Conservation (phyloP, 2,113 vertebrate genomes). For the Anser cygnoides region DNA sequence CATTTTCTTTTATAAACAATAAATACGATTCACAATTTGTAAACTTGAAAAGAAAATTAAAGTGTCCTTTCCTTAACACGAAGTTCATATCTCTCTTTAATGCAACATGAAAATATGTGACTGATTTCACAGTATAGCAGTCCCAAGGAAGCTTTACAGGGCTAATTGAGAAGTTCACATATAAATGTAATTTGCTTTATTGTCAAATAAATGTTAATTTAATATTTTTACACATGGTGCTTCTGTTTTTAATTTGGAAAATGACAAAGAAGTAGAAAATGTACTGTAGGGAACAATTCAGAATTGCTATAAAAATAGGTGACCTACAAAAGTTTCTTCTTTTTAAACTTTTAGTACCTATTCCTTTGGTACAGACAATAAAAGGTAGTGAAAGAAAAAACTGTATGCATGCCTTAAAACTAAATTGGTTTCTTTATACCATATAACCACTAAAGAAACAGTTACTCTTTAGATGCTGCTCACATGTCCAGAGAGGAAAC, state of each 20-base stretch:
- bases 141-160: conserved; percentile 50
- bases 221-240: conserved; percentile 59
- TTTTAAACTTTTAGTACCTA: conserved; percentile 22
- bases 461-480: neutral
- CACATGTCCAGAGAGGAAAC: neutral
- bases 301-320: conserved; percentile 16
- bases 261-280: conserved; percentile 54
- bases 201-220: conserved; percentile 76
- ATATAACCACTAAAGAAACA: neutral
- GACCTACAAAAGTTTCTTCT: conserved; percentile 47
- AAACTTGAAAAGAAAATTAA: conserved; percentile 7
- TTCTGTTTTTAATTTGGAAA: conserved; percentile 72
- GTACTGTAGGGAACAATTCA: conserved; percentile 28
- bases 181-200: conserved; percentile 70
- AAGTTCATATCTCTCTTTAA: conserved; percentile 1
- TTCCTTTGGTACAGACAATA: conserved; percentile 33
- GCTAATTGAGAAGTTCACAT: conserved; percentile 71
- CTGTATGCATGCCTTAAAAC: neutral
- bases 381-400: conserved; percentile 27
- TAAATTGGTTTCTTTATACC: conserved; percentile 19
- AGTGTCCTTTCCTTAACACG: neutral
- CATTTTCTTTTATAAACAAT: neutral
- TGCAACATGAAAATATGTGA: conserved; percentile 36
- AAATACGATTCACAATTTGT: neutral
- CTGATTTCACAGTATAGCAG: conserved; percentile 39